Evolutionary conservation across 2,888 invertebrate genomes (phyloP), one percentile per base, ranked within the genome.

Genomic region (Zygothrica quintamaculata): DNA sequence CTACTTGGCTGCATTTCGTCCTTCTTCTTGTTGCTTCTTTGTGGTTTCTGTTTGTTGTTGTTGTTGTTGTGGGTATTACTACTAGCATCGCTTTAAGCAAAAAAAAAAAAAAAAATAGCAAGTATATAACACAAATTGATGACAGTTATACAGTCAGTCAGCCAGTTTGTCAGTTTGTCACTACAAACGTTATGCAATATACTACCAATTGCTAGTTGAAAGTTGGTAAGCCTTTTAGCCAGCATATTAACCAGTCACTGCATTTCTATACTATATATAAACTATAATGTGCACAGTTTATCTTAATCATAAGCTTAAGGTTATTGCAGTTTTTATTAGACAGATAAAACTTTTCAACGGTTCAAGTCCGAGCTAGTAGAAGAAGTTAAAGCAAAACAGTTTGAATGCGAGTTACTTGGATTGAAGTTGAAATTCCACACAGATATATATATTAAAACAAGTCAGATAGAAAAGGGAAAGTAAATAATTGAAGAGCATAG

Each of bases 91-190:
- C 62, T 58, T 51, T 25, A 48, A 66, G 72, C 51, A 56, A 66
- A n/a, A n/a, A n/a, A n/a, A n/a, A n/a, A n/a, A n/a, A n/a, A n/a
- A n/a, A n/a, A n/a, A 70, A 53, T 48, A 56, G 50, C 55, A 57
- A 55, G 72, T 68, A 79, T 82, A 77, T 82, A 31, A 31, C 73
- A 75, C 77, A 79, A 80, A 84, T 77, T 79, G 84, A 84, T 79
- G 80, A 77, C 68, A 77, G 80, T 72, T 40, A 42, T 1, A 50
- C 36, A 55, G 3, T 33, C 64, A 37, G 1, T 18, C 61, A 53
- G 7, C 8, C 51, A 44, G 0, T 8, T 8, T 26, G 26, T 9
- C 46, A 61, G 1, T 25, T 43, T 43, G 11, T 36, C 53, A 33
- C 16, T 43, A 43, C 13, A n/a, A 51, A 26, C 52, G 44, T 34